phyloP scores from a whole-genome alignment of 2,797 vertebrate genomes.

The Halcyon leucocephala region DNA sequence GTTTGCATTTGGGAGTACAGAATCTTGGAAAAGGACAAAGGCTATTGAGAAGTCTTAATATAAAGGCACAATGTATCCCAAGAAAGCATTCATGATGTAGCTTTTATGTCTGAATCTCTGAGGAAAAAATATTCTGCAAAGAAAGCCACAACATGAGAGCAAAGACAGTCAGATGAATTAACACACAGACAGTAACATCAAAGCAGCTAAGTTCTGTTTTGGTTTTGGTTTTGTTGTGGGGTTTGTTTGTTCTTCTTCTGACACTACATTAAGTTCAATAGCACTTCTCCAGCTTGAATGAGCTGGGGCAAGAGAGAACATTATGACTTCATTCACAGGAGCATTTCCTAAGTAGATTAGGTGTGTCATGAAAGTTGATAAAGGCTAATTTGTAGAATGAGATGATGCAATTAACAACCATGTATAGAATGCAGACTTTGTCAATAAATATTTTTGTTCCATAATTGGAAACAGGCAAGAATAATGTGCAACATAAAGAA shows the following conservation, averaged over 20 bases:
- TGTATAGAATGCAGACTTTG: background rate
- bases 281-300: background rate
- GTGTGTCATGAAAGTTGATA: background rate
- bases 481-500: background rate
- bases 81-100: background rate
- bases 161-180: background rate
- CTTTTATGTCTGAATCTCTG: background rate
- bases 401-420: background rate
- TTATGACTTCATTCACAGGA: background rate
- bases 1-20: background rate
- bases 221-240: background rate
- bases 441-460: conserved; percentile 19
- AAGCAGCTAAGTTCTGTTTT: background rate
- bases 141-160: background rate
- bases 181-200: background rate
- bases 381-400: background rate
- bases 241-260: background rate
- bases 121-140: background rate
- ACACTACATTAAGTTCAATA: background rate
- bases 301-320: background rate
- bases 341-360: background rate
- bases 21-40: conserved; percentile 16
- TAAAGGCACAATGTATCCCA: background rate
- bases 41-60: background rate
- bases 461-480: background rate